These are phyloP conservation scores for Rhabdornis inornatus DNA, from an alignment of 2,113 vertebrate genomes.

Conservation along the genomic window DNA sequence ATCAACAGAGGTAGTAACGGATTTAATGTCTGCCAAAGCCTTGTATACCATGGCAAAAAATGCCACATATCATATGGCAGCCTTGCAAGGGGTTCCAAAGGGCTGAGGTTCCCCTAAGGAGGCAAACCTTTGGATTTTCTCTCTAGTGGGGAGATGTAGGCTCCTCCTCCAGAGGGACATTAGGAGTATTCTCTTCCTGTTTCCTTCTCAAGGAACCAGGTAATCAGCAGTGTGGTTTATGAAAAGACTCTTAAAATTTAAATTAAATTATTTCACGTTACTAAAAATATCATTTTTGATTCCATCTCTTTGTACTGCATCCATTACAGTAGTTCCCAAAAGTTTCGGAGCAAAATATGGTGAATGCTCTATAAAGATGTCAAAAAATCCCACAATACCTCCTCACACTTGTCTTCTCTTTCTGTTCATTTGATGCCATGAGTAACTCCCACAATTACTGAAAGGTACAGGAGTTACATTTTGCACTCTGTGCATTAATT, in stretches of 20 bases:
- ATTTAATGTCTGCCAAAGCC: not conserved
- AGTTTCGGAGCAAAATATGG: not conserved
- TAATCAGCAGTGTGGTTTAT: not conserved
- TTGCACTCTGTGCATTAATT: slow-evolving; percentile 7
- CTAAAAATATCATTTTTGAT: not conserved
- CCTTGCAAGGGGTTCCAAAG: not conserved
- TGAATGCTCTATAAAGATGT: not conserved
- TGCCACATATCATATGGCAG: not conserved
- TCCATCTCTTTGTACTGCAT: not conserved
- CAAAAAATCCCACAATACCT: not conserved
- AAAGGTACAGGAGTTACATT: not conserved
- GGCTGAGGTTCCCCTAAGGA: not conserved
- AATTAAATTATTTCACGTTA: not conserved
- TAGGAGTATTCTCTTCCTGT: not conserved
- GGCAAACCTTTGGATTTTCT: not conserved
- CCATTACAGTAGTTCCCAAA: not conserved
- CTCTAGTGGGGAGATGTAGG: not conserved
- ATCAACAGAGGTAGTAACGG: not conserved
- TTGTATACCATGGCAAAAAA: not conserved
- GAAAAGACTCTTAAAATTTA: not conserved
- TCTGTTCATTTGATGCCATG: not conserved
- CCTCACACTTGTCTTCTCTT: not conserved
- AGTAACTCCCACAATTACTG: not conserved
- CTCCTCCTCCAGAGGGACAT: not conserved
- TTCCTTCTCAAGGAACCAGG: not conserved